Conservation (phyloP, 1,140 invertebrate species). For the Drosophila pachea region DNA sequence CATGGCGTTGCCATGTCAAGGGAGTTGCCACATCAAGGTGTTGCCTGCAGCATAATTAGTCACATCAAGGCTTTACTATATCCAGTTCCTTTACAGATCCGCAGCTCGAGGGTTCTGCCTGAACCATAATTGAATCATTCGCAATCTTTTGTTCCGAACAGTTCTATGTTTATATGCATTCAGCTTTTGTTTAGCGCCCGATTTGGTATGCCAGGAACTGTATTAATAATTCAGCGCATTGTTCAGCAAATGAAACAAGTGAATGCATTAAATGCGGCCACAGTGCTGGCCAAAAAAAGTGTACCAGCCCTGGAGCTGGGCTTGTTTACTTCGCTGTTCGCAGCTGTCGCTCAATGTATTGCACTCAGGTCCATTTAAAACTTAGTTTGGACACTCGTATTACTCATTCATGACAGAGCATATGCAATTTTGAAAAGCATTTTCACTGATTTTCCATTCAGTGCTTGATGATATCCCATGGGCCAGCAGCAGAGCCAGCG, state of each 20-base stretch:
- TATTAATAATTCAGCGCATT: not conserved
- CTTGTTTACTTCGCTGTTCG: not conserved
- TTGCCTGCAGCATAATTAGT: too few species aligned
- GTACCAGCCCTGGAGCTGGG: not conserved
- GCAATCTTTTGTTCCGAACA: too few species aligned
- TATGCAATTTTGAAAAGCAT: constrained; percentile 28
- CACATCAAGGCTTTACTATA: too few species aligned
- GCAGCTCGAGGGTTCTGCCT: too few species aligned
- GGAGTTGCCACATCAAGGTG: too few species aligned
- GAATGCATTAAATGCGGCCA: not conserved
- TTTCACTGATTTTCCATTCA: constrained; percentile 26
- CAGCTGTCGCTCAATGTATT: not conserved
- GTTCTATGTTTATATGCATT: too few species aligned
- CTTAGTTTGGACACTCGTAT: not conserved
- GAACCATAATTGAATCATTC: too few species aligned
- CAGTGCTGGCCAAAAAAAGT: not conserved
- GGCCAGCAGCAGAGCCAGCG: not conserved
- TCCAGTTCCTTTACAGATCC: too few species aligned
- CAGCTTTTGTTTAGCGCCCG: not conserved
- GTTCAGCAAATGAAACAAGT: not conserved
- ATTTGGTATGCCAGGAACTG: not conserved
- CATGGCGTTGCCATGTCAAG: too few species aligned
- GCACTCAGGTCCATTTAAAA: not conserved
- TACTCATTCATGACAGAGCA: constrained; percentile 31
- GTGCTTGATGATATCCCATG: constrained; percentile 9